Percentiles rank a stretch among this genome's conserved stretches.
phyloP scores from a whole-genome alignment of 2,113 vertebrate species.

The Lamprologus sp. region DNA sequence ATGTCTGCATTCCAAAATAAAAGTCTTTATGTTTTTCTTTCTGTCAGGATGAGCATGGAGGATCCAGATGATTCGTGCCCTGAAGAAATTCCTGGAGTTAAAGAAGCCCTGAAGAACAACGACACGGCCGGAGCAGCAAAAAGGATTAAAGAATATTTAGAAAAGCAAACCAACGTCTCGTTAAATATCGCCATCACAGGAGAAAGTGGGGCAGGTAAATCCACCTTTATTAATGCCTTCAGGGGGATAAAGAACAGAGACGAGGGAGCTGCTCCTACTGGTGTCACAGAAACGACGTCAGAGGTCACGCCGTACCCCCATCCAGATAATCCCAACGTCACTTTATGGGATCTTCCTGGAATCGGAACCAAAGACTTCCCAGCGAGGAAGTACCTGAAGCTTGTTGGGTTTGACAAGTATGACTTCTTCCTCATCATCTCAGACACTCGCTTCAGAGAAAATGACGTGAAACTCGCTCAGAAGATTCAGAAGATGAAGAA shows the following conservation, averaged over 20 bases:
- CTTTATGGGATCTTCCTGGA: constrained; percentile 21
- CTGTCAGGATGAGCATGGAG: not conserved
- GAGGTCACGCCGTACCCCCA: not conserved
- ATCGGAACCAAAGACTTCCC: not conserved
- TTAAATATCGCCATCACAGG: constrained; percentile 13
- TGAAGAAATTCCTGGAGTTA: not conserved
- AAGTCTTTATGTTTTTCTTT: not conserved
- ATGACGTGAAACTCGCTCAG: not conserved
- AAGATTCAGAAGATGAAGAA: not conserved
- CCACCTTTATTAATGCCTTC: constrained; percentile 9
- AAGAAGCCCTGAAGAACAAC: not conserved
- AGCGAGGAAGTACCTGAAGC: not conserved
- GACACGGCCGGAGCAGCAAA: not conserved
- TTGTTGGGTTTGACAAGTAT: not conserved
- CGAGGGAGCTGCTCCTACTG: not conserved
- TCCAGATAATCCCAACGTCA: not conserved
- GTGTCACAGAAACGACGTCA: not conserved
- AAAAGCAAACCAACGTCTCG: fast-evolving
- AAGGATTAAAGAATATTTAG: not conserved
- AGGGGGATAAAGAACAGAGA: not conserved
- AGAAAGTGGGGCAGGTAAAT: constrained; percentile 15
- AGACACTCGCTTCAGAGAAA: not conserved
- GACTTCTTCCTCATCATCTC: constrained; percentile 39
- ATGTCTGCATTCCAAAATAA: not conserved
- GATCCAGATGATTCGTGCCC: not conserved